Conservation (phyloP, 2,888 invertebrate genomes). For the Thumatha senex region DNA sequence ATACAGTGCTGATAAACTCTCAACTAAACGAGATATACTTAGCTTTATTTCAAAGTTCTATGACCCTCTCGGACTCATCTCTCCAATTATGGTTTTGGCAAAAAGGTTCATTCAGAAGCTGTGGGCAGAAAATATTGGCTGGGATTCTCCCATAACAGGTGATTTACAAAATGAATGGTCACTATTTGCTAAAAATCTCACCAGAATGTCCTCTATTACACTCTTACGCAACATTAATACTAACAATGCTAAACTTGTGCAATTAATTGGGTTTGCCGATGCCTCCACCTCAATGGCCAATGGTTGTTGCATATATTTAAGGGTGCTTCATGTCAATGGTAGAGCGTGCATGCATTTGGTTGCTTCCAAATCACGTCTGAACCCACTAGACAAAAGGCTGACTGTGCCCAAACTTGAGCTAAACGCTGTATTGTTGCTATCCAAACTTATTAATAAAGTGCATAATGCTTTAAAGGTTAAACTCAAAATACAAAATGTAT, state of each 20-base stretch:
- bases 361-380: neutral
- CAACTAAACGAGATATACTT: neutral
- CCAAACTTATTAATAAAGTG: too few species aligned
- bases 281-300: neutral
- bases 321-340: neutral
- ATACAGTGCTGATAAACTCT: neutral
- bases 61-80: neutral
- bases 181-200: neutral
- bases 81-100: too few species aligned
- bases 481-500: too few species aligned
- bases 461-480: too few species aligned
- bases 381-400: neutral
- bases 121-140: neutral
- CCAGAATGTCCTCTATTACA: too few species aligned
- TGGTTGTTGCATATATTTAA: neutral
- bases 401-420: too few species aligned
- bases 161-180: neutral
- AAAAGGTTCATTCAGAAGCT: neutral
- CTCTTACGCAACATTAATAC: too few species aligned
- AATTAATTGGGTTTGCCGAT: neutral
- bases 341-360: neutral
- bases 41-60: neutral
- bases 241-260: neutral
- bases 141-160: neutral
- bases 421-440: too few species aligned